Evolutionary conservation across 2,113 vertebrate genomes (phyloP), one percentile per base, ranked within the genome.

Genomic region (Typhlomys cinereus): DNA sequence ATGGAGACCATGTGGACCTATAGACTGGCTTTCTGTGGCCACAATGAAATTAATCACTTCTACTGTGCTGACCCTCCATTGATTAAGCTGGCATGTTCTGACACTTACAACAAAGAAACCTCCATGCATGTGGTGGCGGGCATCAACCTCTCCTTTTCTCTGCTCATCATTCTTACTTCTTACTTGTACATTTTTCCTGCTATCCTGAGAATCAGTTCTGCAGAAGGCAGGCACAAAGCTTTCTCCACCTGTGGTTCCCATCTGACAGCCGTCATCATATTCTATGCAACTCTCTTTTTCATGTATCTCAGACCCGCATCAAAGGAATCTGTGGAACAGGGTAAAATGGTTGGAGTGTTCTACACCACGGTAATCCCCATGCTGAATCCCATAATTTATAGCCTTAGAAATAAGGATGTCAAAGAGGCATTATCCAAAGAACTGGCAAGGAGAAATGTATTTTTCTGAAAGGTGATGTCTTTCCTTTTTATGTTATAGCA

Each of bases 341-440:
- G 96, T 0, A 96, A 97, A 91, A 66, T 88, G 76, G 84, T 94
- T 4, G 96, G 94, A 29, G 81, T 96, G 17, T 95, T 97, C 89
- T 97, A 96, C 20, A 96, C 96, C 3, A 90, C 94, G 0, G 29
- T 96, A 2, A 96, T 96, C 4, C 95, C 95, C 48, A 96, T 96
- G 96, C 13, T 96, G 92, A 97, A 97, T 5, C 90, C 92, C 0
- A 41, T 97, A 59, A 95, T 97, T n/a, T 97, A 96, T 1, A 97
- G 94, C 29, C 71, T 96, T 13, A 95, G 97, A 29, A 96, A 96
- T 71, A 97, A 96, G 39, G 93, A 95, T 20, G 92, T 97, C 13
- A 97, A 96, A 64, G 94, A 90, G 7, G 93, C 94, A 12, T 85
- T 96, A 61, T 36, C 23, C 21, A 88, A 84, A 83, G 76, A 62